Percentiles rank a stretch among this genome's conserved stretches.
These are phyloP conservation scores for Nasonia giraulti DNA, from an alignment of 1,140 invertebrate genomes.

Conservation along the genomic window DNA sequence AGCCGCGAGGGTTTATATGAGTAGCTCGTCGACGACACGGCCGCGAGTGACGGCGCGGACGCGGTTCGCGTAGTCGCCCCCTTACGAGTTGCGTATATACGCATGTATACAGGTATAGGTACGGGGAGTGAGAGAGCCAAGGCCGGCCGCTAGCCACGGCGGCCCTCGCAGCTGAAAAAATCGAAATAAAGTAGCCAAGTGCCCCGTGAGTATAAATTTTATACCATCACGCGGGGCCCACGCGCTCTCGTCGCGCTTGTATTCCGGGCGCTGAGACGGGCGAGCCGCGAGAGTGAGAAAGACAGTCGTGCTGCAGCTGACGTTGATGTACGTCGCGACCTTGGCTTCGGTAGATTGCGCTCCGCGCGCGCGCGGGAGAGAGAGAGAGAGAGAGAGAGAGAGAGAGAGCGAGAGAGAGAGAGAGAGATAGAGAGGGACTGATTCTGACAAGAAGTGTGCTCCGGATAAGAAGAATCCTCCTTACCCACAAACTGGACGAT, in stretches of 20 bases:
- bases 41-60: too few species aligned
- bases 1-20: neutral
- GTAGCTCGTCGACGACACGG: too few species aligned
- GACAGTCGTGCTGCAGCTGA: conserved; percentile 43
- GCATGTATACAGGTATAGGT: too few species aligned
- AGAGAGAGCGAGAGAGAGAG: neutral
- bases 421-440: neutral
- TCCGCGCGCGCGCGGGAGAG: neutral
- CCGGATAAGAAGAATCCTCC: conserved; percentile 26
- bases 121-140: neutral
- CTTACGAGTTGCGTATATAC: too few species aligned
- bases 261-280: too few species aligned
- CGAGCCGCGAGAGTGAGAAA: conserved; percentile 25
- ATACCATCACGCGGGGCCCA: conserved; percentile 1
- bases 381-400: neutral
- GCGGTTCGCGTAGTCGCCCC: too few species aligned
- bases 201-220: conserved; percentile 21
- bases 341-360: conserved; percentile 51
- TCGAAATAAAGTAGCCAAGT: conserved; percentile 17
- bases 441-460: conserved; percentile 28
- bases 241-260: too few species aligned
- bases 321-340: conserved; percentile 55
- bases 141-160: too few species aligned
- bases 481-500: conserved; percentile 27
- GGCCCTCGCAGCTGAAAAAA: neutral